phyloP scores from a whole-genome alignment of 2,888 invertebrate genomes.

The Pseudococcus longispinus region DNA sequence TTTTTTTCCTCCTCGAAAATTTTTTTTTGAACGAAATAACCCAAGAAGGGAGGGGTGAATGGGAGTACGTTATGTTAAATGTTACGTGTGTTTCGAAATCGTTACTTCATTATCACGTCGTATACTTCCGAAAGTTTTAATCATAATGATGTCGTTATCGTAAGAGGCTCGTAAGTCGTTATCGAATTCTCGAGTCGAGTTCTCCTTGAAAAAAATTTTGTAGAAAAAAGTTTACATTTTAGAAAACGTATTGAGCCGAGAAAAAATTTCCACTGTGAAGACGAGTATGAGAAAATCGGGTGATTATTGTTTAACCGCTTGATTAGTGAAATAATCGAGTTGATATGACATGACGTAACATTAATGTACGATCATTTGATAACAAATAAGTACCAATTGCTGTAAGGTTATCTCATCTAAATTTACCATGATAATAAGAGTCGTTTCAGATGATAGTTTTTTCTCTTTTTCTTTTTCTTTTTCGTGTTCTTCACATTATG shows the following conservation, averaged over 20 bases:
- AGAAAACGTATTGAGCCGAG: neutral
- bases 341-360: conserved; percentile 36
- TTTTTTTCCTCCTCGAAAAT: neutral
- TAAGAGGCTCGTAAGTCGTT: neutral
- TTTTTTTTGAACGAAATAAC: neutral
- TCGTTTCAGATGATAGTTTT: neutral
- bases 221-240: neutral
- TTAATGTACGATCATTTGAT: conserved; percentile 2
- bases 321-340: conserved; percentile 23
- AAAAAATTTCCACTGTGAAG: neutral
- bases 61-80: neutral
- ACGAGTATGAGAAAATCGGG: neutral
- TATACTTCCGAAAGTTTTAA: neutral
- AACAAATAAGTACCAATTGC: neutral
- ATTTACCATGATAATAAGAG: neutral
- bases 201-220: neutral
- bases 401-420: neutral
- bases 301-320: conserved; percentile 26
- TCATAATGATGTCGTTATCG: neutral
- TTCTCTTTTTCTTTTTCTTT: neutral
- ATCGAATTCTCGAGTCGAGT: neutral
- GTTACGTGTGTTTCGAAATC: neutral
- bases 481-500: neutral
- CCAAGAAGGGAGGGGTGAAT: neutral
- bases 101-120: neutral